A percentile compares a stretch with the other conserved stretches of the same genome.
Evolutionary conservation across 2,797 vertebrate species (phyloP).

Genomic region (Parotocinclus haroldoi): DNA sequence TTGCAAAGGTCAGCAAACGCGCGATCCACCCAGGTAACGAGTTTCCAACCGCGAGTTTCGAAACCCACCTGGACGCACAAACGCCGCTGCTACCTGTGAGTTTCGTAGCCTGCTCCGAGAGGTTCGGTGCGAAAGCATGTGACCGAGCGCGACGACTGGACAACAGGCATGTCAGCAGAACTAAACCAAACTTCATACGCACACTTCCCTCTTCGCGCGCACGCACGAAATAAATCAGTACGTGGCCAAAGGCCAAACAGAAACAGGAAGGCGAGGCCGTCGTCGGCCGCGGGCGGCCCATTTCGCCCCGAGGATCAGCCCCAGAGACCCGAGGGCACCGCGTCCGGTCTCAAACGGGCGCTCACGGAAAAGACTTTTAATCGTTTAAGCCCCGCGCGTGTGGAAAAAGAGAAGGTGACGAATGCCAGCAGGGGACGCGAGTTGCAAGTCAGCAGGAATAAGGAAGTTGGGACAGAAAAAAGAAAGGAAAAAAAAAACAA

Average conservation of each 20-base stretch:
- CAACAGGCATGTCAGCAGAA: constrained; percentile 51
- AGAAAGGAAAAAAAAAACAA: too few relatives aligned
- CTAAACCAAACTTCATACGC: constrained; percentile 37
- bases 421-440: neutral
- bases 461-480: too few relatives aligned
- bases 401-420: neutral
- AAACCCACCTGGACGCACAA: constrained; percentile 20
- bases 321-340: too few relatives aligned
- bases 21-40: constrained; percentile 23
- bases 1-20: constrained; percentile 35
- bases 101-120: constrained; percentile 40
- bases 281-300: constrained; percentile 6
- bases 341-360: too few relatives aligned
- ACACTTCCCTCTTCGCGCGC: constrained; percentile 29
- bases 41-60: constrained; percentile 19
- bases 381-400: neutral
- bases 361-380: too few relatives aligned
- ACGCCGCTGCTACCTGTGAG: constrained; percentile 37
- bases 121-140: constrained; percentile 37
- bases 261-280: constrained; percentile 43
- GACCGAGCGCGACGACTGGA: constrained; percentile 43
- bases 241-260: constrained; percentile 41
- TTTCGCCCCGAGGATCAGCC: neutral
- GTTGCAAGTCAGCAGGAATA: constrained; percentile 32
- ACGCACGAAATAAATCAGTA: constrained; percentile 35